Evolutionary conservation across 2,113 vertebrate species (phyloP).

Genomic region (Furnarius figulus): DNA sequence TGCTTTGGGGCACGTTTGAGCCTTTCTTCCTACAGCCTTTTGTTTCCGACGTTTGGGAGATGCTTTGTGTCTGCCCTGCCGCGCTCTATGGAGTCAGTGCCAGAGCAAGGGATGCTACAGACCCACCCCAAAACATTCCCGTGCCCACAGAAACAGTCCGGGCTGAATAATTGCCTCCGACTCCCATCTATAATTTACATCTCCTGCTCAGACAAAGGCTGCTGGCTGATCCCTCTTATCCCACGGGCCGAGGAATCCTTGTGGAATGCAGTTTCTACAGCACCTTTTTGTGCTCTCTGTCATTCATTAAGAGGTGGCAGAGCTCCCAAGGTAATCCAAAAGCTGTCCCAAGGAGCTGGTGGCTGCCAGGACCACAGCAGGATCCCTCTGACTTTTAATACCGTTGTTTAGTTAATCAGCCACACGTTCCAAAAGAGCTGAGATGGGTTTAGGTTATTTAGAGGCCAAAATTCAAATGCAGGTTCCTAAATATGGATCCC

Average conservation of each 20-base stretch:
- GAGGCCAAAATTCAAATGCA: background rate
- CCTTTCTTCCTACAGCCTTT: background rate
- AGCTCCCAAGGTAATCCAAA: background rate
- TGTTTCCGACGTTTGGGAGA: background rate
- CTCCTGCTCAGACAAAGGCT: background rate
- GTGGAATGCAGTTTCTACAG: background rate
- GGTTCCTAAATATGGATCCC: background rate
- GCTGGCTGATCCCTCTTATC: background rate
- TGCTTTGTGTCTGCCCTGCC: background rate
- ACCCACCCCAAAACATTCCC: background rate
- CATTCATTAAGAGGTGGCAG: background rate
- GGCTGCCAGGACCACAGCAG: background rate
- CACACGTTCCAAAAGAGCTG: background rate
- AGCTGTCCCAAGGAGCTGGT: background rate
- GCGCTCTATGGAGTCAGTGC: fast-evolving
- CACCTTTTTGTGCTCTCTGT: background rate
- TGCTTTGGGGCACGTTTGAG: background rate
- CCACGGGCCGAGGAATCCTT: background rate
- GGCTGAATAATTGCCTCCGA: background rate
- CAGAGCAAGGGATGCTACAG: background rate
- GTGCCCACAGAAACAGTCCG: background rate
- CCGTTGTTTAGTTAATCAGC: background rate
- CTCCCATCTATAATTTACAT: background rate
- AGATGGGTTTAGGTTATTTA: background rate
- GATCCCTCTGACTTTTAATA: background rate